Evolutionary conservation across 1,140 invertebrate species (phyloP), one percentile per base, ranked within the genome.

Genomic region (Zophobas morio): DNA sequence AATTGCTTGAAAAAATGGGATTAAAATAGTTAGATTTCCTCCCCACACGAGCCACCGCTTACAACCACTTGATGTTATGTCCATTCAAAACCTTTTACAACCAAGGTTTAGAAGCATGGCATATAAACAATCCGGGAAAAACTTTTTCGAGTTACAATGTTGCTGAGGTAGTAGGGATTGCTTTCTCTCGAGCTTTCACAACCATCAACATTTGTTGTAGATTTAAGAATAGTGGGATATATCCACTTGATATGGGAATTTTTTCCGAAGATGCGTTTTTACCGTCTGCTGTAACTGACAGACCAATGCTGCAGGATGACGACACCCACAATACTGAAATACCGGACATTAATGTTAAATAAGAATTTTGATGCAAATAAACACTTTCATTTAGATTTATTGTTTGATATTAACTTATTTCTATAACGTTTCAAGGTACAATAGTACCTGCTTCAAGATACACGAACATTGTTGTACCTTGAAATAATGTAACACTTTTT

Each of bases 1-100:
- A 37, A 57, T 56, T 3, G 72, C 36, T 4, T 84, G 79, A 78
- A 76, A 79, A 32, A 81, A 81, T 81, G 80, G 85, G 70, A 75
- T 84, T 80, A 74, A 72, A 57, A 57, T 86, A 78, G 77, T 85
- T 63, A 80, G 84, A 70, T 51, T 83, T 36, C 83, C 82, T 20
- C 84, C 84, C 33, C 83, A 85, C 74, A 84, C 82, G 8, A 77
- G 74, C 20, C 81, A 83, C 73, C 84, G 84, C 75, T 76, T 88
- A 4, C 87, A 88, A 79, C 87, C 86, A 32, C 78, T 88, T 4
- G 86, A 88, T 88, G n/a, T 87, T 85, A 78, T 85, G 84, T 2
- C 85, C 87, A 60, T 56, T 56, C 42, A 46, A 8, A 4, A 46
- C 6, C 42, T 46, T 46, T 46, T 46, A 46, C 42, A 46, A 46